phyloP scores from a whole-genome alignment of 2,113 vertebrate species.

The Microtus oregoni region DNA sequence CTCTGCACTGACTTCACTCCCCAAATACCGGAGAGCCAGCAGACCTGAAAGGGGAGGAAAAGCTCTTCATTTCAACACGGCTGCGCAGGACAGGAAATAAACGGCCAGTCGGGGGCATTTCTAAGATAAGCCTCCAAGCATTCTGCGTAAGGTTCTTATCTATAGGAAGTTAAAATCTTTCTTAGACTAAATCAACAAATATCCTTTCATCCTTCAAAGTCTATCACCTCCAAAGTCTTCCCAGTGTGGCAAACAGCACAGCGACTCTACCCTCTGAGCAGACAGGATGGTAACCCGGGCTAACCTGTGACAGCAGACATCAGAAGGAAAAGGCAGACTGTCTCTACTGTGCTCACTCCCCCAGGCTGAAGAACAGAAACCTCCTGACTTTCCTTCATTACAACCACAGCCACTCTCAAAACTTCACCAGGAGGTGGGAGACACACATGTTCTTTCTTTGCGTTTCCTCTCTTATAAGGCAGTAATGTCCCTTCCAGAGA shows the following conservation, averaged over 20 bases:
- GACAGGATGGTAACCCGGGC: not conserved
- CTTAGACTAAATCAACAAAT: conserved; percentile 33
- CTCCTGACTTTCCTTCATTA: not conserved
- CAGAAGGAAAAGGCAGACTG: not conserved
- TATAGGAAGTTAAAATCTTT: not conserved
- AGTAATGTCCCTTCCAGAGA: not conserved
- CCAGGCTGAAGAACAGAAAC: not conserved
- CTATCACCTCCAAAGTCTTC: not conserved
- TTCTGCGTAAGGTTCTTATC: not conserved
- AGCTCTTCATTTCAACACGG: not conserved
- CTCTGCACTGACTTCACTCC: not conserved
- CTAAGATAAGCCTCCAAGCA: conserved; percentile 6
- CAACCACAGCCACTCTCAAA: not conserved
- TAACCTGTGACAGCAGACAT: not conserved
- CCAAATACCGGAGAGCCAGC: not conserved
- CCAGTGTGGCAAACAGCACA: not conserved
- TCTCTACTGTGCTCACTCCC: not conserved
- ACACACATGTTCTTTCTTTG: not conserved
- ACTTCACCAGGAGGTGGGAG: not conserved
- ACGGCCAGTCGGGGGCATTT: not conserved
- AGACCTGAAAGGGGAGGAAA: not conserved
- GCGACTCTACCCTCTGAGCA: not conserved
- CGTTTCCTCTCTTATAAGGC: conserved; percentile 42
- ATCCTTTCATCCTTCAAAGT: not conserved
- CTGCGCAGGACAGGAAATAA: not conserved